Evolutionary conservation across 2,888 invertebrate genomes (phyloP), one percentile per base, ranked within the genome.

Genomic region (Troilus luridus): DNA sequence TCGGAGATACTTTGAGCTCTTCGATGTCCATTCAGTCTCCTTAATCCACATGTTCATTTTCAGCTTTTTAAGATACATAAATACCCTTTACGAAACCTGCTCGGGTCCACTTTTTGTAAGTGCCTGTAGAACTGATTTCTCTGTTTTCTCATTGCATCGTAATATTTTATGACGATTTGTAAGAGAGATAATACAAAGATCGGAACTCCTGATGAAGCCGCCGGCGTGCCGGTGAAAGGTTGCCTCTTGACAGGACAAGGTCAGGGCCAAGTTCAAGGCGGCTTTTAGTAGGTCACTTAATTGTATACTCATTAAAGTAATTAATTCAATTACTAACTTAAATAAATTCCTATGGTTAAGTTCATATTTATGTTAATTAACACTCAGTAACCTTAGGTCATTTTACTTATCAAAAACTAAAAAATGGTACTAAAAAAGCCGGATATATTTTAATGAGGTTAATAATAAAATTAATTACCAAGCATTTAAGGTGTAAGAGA

Each of bases 241-340:
- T 21, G 81, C 85, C 56, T 56, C 56, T 5, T 56, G n/a, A 58
- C 85, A 12, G n/a, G 12, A n/a, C 85, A 85, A 85, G 85, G 85
- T 85, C 85, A 85, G 56, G 54, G 85, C 56, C 85, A 85, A 85
- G 85, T 85, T 85, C 85, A 56, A 85, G 85, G 85, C 85, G n/a
- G 72, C 72, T 17, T 24, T 41, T 41, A 17, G 72, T 77, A 21
- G 72, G 72, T 41, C 72, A 77, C 17, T 41, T 17, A 77, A 14
- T 14, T 77, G 27, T 77, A 9, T 24, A 12, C 8, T 77, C 11
- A 17, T 77, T 77, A 6, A 41, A 9, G 7, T 41, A 77, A 77
- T 77, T 77, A 77, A 41, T 77, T 24, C 0, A 77, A 24, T 8
- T n/a, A 10, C 10, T 24, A 19, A 12, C 5, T 41, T 77, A 6